phyloP scores from a whole-genome alignment of 2,888 invertebrate species.

The Oxystoma pomonae region DNA sequence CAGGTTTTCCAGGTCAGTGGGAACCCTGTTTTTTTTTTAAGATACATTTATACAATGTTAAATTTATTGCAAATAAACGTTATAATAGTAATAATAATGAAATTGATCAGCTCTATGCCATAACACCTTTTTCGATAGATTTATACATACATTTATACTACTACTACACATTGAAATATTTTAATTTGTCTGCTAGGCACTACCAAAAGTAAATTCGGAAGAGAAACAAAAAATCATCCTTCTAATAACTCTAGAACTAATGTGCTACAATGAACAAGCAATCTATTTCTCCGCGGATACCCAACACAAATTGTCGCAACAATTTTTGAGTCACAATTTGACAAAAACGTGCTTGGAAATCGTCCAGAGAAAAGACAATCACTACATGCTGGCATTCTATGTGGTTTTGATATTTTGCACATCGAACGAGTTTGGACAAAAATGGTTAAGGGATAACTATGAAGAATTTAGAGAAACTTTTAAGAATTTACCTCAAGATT shows the following conservation, averaged over 20 bases:
- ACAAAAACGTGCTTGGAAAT: conserved; percentile 27
- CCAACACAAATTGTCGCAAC: conserved; percentile 19
- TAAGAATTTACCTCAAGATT: conserved; percentile 26
- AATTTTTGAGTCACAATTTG: conserved; percentile 23
- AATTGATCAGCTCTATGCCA: too few species aligned
- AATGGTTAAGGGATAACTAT: conserved; percentile 36
- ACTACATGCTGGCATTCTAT: conserved; percentile 18
- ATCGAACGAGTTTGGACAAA: conserved; percentile 20
- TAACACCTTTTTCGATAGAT: too few species aligned
- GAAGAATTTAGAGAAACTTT: conserved; percentile 30
- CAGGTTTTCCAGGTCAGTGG: too few species aligned
- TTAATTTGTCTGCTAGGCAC: not conserved
- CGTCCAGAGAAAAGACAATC: conserved; percentile 21
- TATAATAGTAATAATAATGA: too few species aligned
- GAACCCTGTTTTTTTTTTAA: too few species aligned
- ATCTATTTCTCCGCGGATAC: conserved; percentile 19
- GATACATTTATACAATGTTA: too few species aligned
- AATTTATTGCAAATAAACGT: too few species aligned
- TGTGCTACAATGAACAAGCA: conserved; percentile 30
- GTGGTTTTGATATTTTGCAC: conserved; percentile 16
- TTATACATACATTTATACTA: too few species aligned
- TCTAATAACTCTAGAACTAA: conserved; percentile 15
- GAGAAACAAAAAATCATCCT: not conserved
- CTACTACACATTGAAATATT: too few species aligned
- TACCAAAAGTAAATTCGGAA: not conserved